Conservation (phyloP, 2,888 invertebrate species). For the Acronicta psi region DNA sequence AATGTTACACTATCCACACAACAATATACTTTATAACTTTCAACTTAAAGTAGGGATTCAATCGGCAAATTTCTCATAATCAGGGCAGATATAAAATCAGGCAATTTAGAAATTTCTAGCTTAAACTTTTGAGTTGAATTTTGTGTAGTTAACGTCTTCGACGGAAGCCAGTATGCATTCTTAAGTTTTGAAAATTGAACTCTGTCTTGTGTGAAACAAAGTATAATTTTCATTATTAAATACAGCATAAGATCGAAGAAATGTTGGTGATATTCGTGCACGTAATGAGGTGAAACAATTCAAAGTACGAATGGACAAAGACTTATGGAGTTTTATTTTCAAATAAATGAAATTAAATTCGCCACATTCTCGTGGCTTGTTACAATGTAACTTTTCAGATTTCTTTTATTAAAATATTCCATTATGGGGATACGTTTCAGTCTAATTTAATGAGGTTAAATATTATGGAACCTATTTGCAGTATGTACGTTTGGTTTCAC, state of each 20-base stretch:
- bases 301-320: slow-evolving; percentile 73
- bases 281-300: slow-evolving; percentile 85
- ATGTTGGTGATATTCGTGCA: slow-evolving; percentile 76
- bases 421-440: slow-evolving; percentile 16
- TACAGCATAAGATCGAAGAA: slow-evolving; percentile 34
- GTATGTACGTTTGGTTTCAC: too few species aligned
- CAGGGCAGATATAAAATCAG: slow-evolving; percentile 70
- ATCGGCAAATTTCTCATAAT: slow-evolving; percentile 55
- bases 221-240: slow-evolving; percentile 45
- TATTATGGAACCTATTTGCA: too few species aligned
- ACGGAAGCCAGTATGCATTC: slow-evolving; percentile 49
- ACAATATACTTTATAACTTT: slow-evolving; percentile 49
- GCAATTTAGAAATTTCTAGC: slow-evolving; percentile 79
- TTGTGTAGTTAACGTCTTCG: slow-evolving; percentile 71
- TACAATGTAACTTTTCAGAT: slow-evolving; percentile 19
- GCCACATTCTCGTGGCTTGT: slow-evolving; percentile 49
- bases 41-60: slow-evolving; percentile 49
- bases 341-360: slow-evolving; percentile 55
- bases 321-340: slow-evolving; percentile 56
- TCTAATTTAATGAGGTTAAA: slow-evolving; percentile 10
- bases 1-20: slow-evolving; percentile 42
- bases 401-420: slow-evolving; percentile 31
- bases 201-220: slow-evolving; percentile 36
- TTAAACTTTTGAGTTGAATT: slow-evolving; percentile 80
- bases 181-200: slow-evolving; percentile 41